Base-by-base conservation (phyloP, 2,797 vertebrate species). In the Crenichthys baileyi region DNA sequence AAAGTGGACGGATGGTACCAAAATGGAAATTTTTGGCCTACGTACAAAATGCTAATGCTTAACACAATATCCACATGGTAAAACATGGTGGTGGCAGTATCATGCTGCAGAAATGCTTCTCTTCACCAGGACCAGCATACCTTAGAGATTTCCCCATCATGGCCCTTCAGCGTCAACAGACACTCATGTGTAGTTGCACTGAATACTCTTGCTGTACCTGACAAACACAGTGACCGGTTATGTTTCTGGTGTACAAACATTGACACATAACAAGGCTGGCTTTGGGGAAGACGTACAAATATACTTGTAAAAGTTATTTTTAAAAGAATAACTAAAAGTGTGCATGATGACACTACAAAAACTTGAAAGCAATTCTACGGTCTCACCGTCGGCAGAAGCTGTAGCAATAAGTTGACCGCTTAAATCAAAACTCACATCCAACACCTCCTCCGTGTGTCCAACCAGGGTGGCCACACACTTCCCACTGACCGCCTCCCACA, bases 341-440 rank as follows among this genome's bases (percentile, higher is more conserved):
- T 4, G 50, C 36, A 71, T 71, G 44, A 5, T n/a, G 48, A 63
- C 22, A 24, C 24, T 6, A 22, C 5, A 56, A n/a, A 41, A 44
- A 15, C 39, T 8, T 11, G 22, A 26, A 7, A n/a, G 60, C 53
- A 24, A 31, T 22, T 2, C 22, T n/a, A 73, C 1, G 9, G 39
- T 81, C 96, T 94, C 90, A 98, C 98, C 97, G 78, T 99, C 98
- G 0, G 96, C 96, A 2, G 96, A 99, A 24, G 97, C 97, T 0
- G 97, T 95, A 7, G 96, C 98, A 16, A 99, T 91, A 67, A 96
- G 94, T 75, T 97, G 97, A 67, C 98, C 97, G 0, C 96, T 94
- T 74, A 95, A 96, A 94, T 99, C 97, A 84, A 99, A 99, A 89
- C 97, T 97, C 85, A 97, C 97, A 50, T 99, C 98, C 75, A 99